These are phyloP conservation scores for Sinocyclocheilus maitianheensis DNA, from an alignment of 2,113 vertebrate genomes.

Conservation along the genomic window DNA sequence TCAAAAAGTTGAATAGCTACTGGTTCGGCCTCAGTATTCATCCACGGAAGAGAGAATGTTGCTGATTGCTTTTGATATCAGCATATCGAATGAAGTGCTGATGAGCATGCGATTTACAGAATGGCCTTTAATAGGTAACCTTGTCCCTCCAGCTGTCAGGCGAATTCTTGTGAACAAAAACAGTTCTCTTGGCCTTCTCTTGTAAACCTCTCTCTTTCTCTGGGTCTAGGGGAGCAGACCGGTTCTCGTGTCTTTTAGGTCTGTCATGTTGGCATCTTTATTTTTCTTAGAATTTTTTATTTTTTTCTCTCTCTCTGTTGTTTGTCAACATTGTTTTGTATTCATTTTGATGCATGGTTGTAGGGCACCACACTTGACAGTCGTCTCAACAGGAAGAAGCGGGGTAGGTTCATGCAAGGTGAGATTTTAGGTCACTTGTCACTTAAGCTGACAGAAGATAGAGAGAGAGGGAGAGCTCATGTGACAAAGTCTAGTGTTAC, in stretches of 20 bases:
- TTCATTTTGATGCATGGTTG: constrained; percentile 42
- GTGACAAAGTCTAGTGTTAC: constrained; percentile 43
- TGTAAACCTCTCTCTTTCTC: constrained; percentile 16
- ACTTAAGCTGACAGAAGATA: constrained; percentile 62
- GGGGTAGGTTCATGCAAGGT: constrained; percentile 64
- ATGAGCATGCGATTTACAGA: constrained; percentile 15
- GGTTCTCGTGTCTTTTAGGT: not conserved
- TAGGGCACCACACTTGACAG: constrained; percentile 45
- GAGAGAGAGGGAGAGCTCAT: constrained; percentile 43
- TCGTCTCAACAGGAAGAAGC: constrained; percentile 63
- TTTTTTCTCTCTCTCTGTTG: not conserved
- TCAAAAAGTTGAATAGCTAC: not conserved
- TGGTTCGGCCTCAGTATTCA: not conserved
- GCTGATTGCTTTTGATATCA: not conserved
- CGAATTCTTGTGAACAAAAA: constrained; percentile 27
- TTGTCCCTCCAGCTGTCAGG: constrained; percentile 31
- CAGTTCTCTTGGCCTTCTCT: not conserved
- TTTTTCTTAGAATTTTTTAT: constrained; percentile 52
- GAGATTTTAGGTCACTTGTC: constrained; percentile 72
- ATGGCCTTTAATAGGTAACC: constrained; percentile 11
- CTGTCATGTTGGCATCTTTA: constrained; percentile 31
- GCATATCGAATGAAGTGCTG: constrained; percentile 16
- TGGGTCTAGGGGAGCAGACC: not conserved
- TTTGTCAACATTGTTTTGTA: constrained; percentile 41
- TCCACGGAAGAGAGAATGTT: not conserved